Conservation (phyloP, 2,113 vertebrate species). For the Tichodroma muraria region DNA sequence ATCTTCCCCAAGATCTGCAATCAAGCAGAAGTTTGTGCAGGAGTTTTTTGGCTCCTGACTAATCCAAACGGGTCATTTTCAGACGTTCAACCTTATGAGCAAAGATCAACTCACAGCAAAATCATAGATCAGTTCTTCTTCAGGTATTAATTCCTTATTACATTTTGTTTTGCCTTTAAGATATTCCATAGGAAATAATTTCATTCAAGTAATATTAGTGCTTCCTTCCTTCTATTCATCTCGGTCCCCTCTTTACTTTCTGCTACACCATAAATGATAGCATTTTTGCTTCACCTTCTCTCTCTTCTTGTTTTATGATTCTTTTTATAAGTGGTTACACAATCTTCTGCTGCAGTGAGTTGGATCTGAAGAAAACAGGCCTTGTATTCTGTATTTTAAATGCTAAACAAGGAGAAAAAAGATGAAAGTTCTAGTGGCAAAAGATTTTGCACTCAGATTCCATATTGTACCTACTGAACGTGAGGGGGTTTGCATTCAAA, state of each 20-base stretch:
- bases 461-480: not conserved
- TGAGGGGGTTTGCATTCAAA: not conserved
- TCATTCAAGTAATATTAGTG: not conserved
- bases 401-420: not conserved
- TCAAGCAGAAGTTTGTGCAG: not conserved
- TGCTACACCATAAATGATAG: not conserved
- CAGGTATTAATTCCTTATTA: not conserved
- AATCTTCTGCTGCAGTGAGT: not conserved
- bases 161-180: not conserved
- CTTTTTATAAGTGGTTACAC: not conserved
- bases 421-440: not conserved
- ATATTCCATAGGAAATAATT: not conserved
- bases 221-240: not conserved
- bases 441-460: not conserved
- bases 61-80: not conserved
- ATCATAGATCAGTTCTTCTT: not conserved
- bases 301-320: not conserved
- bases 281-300: not conserved
- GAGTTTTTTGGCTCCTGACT: not conserved
- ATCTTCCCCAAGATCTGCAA: not conserved
- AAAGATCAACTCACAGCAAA: not conserved
- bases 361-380: not conserved
- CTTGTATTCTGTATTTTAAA: not conserved
- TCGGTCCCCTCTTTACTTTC: not conserved
- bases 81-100: not conserved